Base-by-base conservation (phyloP, 2,797 vertebrate genomes). In the Austrolebias charrua region DNA sequence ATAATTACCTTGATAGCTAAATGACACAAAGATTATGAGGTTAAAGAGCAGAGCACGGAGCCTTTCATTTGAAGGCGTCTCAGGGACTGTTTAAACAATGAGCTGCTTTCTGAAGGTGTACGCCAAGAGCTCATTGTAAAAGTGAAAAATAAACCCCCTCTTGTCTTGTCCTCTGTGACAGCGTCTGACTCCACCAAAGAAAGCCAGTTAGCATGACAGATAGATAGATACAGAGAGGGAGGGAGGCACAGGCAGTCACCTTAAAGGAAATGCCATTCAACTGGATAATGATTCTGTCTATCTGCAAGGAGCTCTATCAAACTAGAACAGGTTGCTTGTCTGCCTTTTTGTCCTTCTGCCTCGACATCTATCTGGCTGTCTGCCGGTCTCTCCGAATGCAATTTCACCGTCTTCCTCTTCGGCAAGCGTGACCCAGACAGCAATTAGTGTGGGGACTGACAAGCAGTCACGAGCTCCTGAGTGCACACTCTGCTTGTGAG, bases 11-110 rank as follows among this genome's bases (percentile, higher is more conserved):
- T 60, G 57, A 83, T 62, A 6, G 47, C 64, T 56, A 78, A 83
- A 70, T 76, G 83, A 83, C 76, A 74, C 52, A 42, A 62, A 76
- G 73, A 82, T 85, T 78, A 83, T 63, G 63, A 79, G 70, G 80
- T 82, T 71, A 81, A 81, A 78, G 80, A 76, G 75, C 76, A 74
- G 63, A 75, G 56, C 49, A 28, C 40, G 61, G 58, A 66, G 48
- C 66, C 81, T 78, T 74, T 85, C 49, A 73, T 81, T 78, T 67
- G 44, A 60, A 73, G 69, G 80, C 19, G 40, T 80, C 80, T 69
- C 20, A 55, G 38, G 68, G 61, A 74, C 66, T 7, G 52, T 52
- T 80, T 73, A 73, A 78, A 86, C 78, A 77, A 78, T 54, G 65
- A 74, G 58, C 59, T 51, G 63, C 59, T 64, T 58, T 81, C 59